phyloP scores from a whole-genome alignment of 2,113 vertebrate genomes.

The Plecotus auritus region DNA sequence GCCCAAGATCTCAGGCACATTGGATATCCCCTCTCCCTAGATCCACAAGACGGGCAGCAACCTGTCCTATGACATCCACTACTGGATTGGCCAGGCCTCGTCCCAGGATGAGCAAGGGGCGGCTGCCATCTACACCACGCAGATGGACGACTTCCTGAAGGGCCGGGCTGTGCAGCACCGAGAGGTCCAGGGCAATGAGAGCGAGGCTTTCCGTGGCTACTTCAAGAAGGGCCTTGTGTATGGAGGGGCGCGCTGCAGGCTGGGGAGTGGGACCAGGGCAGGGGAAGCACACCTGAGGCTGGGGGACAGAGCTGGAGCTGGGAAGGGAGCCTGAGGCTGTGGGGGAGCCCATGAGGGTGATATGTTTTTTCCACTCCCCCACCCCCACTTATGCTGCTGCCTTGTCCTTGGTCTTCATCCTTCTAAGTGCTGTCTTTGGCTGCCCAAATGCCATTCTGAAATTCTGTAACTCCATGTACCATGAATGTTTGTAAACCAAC shows the following conservation, averaged over 20 bases:
- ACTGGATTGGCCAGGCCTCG: slow-evolving; percentile 85
- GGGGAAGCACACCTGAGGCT: neutral
- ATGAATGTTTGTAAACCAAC: neutral
- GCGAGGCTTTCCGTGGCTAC: slow-evolving; percentile 84
- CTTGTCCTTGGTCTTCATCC: neutral
- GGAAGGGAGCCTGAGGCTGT: neutral
- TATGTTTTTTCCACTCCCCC: neutral
- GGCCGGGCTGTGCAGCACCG: slow-evolving; percentile 86
- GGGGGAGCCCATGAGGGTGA: neutral
- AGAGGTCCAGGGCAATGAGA: slow-evolving; percentile 86
- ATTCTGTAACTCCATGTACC: neutral
- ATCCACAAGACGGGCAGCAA: slow-evolving; percentile 81
- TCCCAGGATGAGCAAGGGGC: slow-evolving; percentile 89
- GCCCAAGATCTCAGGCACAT: neutral
- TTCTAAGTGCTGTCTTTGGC: neutral
- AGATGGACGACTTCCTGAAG: slow-evolving; percentile 88
- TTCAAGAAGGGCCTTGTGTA: slow-evolving; percentile 91
- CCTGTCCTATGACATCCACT: slow-evolving; percentile 88
- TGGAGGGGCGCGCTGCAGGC: neutral
- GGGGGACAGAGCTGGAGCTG: neutral
- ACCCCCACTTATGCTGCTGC: neutral
- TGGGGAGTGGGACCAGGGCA: neutral
- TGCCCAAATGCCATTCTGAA: neutral
- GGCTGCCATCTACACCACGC: slow-evolving; percentile 86
- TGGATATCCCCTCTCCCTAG: slow-evolving; percentile 63